Base-by-base conservation (phyloP, 2,113 vertebrate genomes). In the Mesembrinibis cayennensis region DNA sequence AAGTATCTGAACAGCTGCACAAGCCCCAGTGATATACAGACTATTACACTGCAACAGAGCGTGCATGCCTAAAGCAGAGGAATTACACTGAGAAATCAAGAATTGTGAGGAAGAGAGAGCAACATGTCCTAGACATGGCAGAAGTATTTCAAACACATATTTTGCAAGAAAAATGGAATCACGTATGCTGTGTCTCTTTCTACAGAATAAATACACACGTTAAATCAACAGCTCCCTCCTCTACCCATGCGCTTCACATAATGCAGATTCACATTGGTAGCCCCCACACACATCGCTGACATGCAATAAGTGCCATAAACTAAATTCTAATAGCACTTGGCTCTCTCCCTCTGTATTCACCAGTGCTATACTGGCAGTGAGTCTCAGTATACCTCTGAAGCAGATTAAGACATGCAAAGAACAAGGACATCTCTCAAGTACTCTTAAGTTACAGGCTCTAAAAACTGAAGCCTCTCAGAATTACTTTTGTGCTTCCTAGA, bases 1-100 rank as follows among this genome's bases (percentile, higher is more conserved):
- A 84, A 87, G 62, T 53, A 61, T 93, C 59, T 90, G 58, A 97
- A 92, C 76, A 93, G 93, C 90, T 81, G 74, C 34, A 72, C 16
- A 69, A 92, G 44, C 45, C 50, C 18, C 59, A 82, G 73, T 67
- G 77, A 97, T 44, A 74, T 16, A 76, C 7, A 32, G 34, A 42
- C 58, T 70, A 27, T 80, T 83, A 50, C 30, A 62, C 15, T 44
- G 56, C 79, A 77, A 84, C 55, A 83, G 45, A 67, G 74, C 8
- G 3, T 53, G 30, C 27, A 38, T 53, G 55, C 56, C 63, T 73
- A 52, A 82, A 93, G 86, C 58, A 73, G 21, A 95, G 49, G 19
- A 9, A 21, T 50, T 63, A 59, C 18, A 38, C 38, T 42, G 69
- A 91, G 74, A 95, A 82, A 77, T 42, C 40, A 36, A 63, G 50